These are phyloP conservation scores for Blastobasis lacticolella DNA, from an alignment of 2,888 invertebrate genomes.

Conservation along the genomic window DNA sequence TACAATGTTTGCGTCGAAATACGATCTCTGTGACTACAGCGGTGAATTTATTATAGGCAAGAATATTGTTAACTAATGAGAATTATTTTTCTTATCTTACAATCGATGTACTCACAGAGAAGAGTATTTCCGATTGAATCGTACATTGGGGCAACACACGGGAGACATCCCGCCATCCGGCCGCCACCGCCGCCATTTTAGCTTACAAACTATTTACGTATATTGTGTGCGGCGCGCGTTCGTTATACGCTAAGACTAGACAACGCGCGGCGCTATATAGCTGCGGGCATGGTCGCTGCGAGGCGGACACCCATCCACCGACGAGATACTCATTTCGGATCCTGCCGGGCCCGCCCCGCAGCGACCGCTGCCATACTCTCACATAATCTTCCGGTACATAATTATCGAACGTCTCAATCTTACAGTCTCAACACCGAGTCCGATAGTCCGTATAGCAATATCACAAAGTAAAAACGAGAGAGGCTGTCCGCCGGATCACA, in stretches of 20 bases:
- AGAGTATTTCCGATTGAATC: too few relatives aligned
- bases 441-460: conserved; percentile 3
- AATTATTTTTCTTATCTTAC: too few relatives aligned
- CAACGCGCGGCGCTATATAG: conserved; percentile 34
- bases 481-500: conserved; percentile 1
- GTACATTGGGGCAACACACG: too few relatives aligned
- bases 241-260: conserved; percentile 53
- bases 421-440: conserved; percentile 6
- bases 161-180: conserved; percentile 9
- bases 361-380: not conserved
- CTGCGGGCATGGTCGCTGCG: not conserved
- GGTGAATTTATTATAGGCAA: too few relatives aligned
- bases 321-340: too few relatives aligned
- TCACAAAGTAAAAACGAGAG: conserved; percentile 14
- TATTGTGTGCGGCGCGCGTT: conserved; percentile 46
- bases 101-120: too few relatives aligned
- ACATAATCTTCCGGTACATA: not conserved
- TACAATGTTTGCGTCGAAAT: too few relatives aligned
- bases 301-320: not conserved
- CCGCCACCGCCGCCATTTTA: conserved; percentile 25
- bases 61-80: too few relatives aligned
- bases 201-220: conserved; percentile 61
- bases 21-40: too few relatives aligned
- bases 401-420: conserved; percentile 6
- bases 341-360: too few relatives aligned